Conservation (phyloP, 2,113 vertebrate species). For the Urocynchramus pylzowi region DNA sequence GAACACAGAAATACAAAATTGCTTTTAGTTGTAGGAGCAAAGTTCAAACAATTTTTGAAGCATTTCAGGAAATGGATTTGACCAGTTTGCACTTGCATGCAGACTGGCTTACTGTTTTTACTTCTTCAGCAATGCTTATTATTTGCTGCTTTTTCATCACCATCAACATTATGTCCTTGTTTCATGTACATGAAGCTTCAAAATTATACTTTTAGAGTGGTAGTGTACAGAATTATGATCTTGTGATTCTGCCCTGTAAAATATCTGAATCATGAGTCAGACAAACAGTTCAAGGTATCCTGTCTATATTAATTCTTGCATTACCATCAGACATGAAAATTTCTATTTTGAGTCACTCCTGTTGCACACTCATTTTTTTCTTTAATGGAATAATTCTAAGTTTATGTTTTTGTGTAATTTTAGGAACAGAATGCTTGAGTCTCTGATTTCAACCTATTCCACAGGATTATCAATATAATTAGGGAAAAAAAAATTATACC, state of each 20-base stretch:
- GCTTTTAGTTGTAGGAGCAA: background rate
- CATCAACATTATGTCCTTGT: background rate
- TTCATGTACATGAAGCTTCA: background rate
- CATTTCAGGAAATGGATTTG: background rate
- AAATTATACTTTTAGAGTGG: background rate
- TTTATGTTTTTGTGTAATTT: background rate
- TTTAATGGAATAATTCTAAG: background rate
- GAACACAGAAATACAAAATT: slow-evolving; percentile 3
- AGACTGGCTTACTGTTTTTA: background rate
- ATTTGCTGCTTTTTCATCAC: background rate
- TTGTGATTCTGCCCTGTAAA: background rate
- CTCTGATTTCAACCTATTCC: background rate
- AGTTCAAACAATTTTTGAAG: slow-evolving; percentile 26
- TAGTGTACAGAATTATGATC: background rate
- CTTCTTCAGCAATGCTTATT: background rate
- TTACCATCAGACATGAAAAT: background rate
- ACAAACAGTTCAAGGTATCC: background rate
- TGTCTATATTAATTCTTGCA: background rate
- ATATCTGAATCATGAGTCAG: background rate
- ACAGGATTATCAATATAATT: background rate
- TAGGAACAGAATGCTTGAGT: background rate
- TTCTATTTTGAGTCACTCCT: background rate
- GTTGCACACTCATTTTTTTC: background rate
- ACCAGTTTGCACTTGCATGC: slow-evolving; percentile 14
- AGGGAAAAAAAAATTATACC: rapidly evolving